phyloP scores from a whole-genome alignment of 2,113 vertebrate species.

The Dendrocopos noguchii region DNA sequence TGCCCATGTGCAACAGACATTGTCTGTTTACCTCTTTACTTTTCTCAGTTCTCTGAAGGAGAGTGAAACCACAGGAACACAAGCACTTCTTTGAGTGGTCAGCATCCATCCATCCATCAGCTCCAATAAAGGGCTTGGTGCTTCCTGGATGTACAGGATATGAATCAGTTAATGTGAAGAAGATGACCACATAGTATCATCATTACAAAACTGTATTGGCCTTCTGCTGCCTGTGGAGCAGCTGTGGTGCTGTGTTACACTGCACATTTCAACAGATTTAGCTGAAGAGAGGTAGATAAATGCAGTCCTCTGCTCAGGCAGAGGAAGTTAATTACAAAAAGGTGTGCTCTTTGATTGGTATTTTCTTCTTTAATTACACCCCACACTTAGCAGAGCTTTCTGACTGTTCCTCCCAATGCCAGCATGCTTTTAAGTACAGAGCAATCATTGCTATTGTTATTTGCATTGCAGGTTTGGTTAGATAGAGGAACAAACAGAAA shows the following conservation, averaged over 20 bases:
- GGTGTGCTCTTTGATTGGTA: not conserved
- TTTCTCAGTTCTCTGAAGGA: not conserved
- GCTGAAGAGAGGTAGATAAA: not conserved
- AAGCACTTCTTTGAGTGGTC: not conserved
- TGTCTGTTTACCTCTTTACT: not conserved
- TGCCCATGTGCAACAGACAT: not conserved
- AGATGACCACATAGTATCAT: conserved; percentile 42
- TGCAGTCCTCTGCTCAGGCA: not conserved
- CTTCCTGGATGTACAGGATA: conserved; percentile 52
- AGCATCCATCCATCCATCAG: conserved; percentile 7
- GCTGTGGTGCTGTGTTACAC: not conserved
- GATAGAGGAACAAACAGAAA: not conserved
- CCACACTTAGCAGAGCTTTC: not conserved
- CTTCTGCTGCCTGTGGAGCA: conserved; percentile 27
- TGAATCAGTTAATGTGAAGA: conserved; percentile 48
- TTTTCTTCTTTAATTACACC: conserved; percentile 31
- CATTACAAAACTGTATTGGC: not conserved
- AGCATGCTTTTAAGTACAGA: not conserved
- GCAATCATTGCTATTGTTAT: not conserved
- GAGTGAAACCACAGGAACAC: not conserved
- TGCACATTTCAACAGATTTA: not conserved
- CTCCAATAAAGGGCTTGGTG: conserved; percentile 7
- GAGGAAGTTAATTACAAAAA: conserved; percentile 23
- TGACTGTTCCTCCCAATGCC: not conserved
- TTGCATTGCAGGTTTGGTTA: not conserved